A percentile compares a stretch with the other conserved stretches of the same genome.
These are phyloP conservation scores for Malachius bipustulatus DNA, from an alignment of 2,888 invertebrate genomes.

Conservation along the genomic window DNA sequence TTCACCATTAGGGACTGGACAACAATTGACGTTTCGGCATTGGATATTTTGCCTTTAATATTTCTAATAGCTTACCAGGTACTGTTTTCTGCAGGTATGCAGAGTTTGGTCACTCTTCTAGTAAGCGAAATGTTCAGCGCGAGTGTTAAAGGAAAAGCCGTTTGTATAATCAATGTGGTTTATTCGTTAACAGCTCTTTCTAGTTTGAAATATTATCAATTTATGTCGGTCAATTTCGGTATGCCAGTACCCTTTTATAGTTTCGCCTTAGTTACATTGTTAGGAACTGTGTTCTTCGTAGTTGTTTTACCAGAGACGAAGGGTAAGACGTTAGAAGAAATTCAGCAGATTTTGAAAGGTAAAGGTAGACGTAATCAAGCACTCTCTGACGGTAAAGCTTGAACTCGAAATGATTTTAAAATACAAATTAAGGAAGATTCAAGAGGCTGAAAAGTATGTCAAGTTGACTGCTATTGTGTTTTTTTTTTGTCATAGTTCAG, in stretches of 20 bases:
- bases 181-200: constrained; percentile 24
- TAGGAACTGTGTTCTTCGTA: constrained; percentile 22
- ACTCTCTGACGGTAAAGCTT: no score
- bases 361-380: no score
- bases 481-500: no score
- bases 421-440: no score
- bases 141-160: constrained; percentile 28
- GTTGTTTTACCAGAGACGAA: constrained; percentile 30
- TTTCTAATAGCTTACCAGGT: constrained; percentile 21
- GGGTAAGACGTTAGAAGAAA: constrained; percentile 30
- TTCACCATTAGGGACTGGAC: constrained; percentile 27
- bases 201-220: constrained; percentile 28
- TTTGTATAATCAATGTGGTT: constrained; percentile 24
- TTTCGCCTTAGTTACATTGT: constrained; percentile 21
- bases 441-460: no score
- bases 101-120: constrained; percentile 22
- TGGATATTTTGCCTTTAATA: constrained; percentile 22
- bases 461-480: no score
- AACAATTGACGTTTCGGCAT: constrained; percentile 15
- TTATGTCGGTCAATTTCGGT: constrained; percentile 23
- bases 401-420: no score
- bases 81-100: constrained; percentile 22
- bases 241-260: constrained; percentile 26
- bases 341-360: constrained; percentile 27
- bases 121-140: constrained; percentile 25